Evolutionary conservation across 2,888 invertebrate species (phyloP).

Genomic region (Sinopyrophorus schimmeli): DNA sequence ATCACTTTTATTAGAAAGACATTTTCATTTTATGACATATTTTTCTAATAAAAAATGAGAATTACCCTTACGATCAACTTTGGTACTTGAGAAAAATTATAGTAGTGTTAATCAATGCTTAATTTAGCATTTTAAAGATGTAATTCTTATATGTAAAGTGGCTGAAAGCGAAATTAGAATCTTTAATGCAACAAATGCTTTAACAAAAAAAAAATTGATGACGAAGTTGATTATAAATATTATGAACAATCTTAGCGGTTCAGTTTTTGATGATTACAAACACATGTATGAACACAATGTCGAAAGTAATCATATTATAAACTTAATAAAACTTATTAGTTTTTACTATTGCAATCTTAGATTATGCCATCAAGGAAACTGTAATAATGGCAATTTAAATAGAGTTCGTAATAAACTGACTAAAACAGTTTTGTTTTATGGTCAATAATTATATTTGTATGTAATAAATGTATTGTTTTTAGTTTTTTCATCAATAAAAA

Average conservation of each 20-base stretch:
- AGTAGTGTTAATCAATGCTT: not conserved
- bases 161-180: conserved; percentile 10
- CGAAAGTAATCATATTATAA: conserved; percentile 1
- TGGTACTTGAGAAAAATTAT: not conserved
- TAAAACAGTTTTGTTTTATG: conserved; percentile 1
- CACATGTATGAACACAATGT: not conserved
- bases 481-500: no score
- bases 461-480: no score
- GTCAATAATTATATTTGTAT: no score
- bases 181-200: not conserved
- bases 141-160: conserved; percentile 1
- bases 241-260: not conserved
- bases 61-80: no score
- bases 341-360: conserved; percentile 2
- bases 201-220: conserved; percentile 1
- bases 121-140: not conserved
- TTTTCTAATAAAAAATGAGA: no score
- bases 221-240: conserved; percentile 4
- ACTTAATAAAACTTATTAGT: conserved; percentile 1
- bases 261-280: not conserved
- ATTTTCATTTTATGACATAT: no score
- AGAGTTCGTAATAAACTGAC: conserved; percentile 4
- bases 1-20: no score
- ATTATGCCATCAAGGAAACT: conserved; percentile 2
- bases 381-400: not conserved